These are phyloP conservation scores for Anas platyrhynchos DNA, from an alignment of 2,113 vertebrate genomes.

Conservation along the genomic window DNA sequence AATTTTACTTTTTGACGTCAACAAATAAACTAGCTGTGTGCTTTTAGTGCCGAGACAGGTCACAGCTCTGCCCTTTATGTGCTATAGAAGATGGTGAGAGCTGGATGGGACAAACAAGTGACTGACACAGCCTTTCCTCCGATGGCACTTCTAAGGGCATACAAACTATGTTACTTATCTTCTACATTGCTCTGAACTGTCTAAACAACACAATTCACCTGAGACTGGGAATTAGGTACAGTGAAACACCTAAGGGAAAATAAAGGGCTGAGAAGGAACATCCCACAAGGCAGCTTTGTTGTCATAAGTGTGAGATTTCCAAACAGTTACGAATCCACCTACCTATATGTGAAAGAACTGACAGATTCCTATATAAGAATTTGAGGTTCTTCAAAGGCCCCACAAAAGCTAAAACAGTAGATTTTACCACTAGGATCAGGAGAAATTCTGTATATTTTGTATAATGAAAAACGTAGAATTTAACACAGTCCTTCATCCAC, in stretches of 20 bases:
- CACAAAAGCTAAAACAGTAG: background rate
- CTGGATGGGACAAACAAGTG: background rate
- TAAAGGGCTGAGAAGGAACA: background rate
- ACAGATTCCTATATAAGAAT: background rate
- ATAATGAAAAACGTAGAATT: background rate
- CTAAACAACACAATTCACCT: background rate
- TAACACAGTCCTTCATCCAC: background rate
- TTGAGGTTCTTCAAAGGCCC: background rate
- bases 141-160: background rate
- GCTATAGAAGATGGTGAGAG: background rate
- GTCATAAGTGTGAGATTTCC: background rate
- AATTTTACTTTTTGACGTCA: background rate
- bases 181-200: background rate
- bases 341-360: background rate
- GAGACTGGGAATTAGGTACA: fast-evolving
- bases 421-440: background rate
- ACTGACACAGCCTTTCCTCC: background rate
- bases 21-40: background rate
- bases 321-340: background rate
- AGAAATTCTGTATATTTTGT: background rate
- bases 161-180: background rate
- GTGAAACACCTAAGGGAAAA: background rate
- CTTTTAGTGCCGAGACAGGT: background rate
- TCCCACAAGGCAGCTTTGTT: background rate
- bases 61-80: background rate